Evolutionary conservation across 2,888 invertebrate genomes (phyloP).

Genomic region (Adineta ricciae): DNA sequence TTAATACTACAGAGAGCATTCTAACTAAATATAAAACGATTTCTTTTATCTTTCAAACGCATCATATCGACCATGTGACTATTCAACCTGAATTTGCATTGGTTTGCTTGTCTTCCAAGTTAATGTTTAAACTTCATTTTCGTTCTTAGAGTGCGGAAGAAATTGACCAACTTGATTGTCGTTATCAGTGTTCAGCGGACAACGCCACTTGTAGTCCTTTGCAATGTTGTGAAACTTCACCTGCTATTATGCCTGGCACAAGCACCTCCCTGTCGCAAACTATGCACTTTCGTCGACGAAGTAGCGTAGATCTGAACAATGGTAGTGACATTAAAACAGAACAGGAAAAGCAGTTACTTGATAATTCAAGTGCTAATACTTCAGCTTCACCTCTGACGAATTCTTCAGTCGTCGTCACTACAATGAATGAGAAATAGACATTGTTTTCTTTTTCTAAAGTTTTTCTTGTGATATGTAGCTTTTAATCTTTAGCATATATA

Average conservation of each 20-base stretch:
- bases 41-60: not conserved
- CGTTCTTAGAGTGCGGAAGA: not conserved
- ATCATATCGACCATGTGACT: slow-evolving; percentile 13
- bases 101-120: not conserved
- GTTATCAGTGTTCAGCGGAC: not conserved
- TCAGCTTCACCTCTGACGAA: not conserved
- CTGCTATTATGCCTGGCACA: too few species aligned
- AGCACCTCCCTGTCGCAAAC: not conserved
- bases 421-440: not conserved
- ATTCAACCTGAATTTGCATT: slow-evolving; percentile 10
- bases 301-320: not conserved
- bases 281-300: not conserved
- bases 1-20: not conserved
- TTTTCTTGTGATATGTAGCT: not conserved
- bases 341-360: not conserved
- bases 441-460: not conserved
- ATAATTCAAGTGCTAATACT: not conserved
- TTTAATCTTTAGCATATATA: not conserved
- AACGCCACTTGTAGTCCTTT: too few species aligned
- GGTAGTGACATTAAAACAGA: not conserved
- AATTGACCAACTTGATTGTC: not conserved
- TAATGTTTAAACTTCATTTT: too few species aligned
- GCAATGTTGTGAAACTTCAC: not conserved
- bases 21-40: not conserved
- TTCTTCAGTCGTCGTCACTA: not conserved